Conservation (phyloP, 2,888 invertebrate species). For the Unio delphinus region DNA sequence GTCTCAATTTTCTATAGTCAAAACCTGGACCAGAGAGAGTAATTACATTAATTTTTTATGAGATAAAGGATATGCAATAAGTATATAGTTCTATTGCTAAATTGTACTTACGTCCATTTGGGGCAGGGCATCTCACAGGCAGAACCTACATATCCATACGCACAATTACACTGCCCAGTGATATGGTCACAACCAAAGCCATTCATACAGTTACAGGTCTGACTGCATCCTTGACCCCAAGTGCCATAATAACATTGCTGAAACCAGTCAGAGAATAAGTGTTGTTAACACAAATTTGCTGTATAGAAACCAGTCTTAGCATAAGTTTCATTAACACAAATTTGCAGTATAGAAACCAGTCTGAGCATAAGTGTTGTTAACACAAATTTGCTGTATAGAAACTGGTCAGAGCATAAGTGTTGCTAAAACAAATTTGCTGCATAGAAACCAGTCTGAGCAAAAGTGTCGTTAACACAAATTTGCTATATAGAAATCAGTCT, state of each 20-base stretch:
- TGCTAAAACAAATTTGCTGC: background rate
- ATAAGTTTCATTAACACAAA: background rate
- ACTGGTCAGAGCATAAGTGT: background rate
- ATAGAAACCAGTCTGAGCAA: background rate
- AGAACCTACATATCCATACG: constrained; percentile 45
- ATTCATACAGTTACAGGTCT: constrained; percentile 28
- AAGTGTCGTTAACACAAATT: background rate
- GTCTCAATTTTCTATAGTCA: too few relatives aligned
- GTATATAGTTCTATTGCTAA: background rate
- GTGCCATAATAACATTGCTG: constrained; percentile 39
- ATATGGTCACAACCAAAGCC: constrained; percentile 65
- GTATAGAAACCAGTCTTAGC: background rate
- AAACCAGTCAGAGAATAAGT: background rate
- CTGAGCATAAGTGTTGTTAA: background rate
- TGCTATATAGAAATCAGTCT: background rate
- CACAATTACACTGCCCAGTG: constrained; percentile 70
- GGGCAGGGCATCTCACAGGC: constrained; percentile 29
- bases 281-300: background rate
- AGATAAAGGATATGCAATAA: too few relatives aligned
- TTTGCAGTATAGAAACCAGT: background rate
- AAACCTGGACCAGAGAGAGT: too few relatives aligned
- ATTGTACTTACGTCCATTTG: constrained; percentile 14
- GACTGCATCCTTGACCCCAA: constrained; percentile 36
- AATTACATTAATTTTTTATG: too few relatives aligned
- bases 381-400: too few relatives aligned